Conservation (phyloP, 2,888 invertebrate genomes). For the Cheilosia soror region DNA sequence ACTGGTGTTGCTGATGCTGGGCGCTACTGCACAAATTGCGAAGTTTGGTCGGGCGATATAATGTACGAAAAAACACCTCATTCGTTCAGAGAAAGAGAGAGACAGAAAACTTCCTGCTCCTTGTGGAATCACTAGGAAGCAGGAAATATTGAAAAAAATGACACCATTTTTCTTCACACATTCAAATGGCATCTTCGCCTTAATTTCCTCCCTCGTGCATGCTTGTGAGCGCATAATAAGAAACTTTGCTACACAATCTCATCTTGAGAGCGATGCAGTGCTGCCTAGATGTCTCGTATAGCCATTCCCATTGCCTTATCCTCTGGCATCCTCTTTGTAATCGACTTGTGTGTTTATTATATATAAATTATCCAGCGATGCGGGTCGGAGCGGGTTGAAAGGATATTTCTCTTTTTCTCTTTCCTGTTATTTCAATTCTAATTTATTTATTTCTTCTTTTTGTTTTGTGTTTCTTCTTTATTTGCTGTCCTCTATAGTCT, state of each 20-base stretch:
- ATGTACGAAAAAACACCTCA: constrained; percentile 47
- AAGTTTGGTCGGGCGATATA: constrained; percentile 11
- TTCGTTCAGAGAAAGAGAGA: constrained; percentile 42
- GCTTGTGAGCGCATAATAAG: constrained; percentile 67
- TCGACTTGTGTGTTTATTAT: constrained; percentile 73
- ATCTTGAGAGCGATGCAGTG: constrained; percentile 62
- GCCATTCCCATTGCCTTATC: constrained; percentile 20
- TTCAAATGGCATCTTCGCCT: constrained; percentile 59
- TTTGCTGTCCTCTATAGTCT: constrained; percentile 29
- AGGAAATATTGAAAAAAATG: constrained; percentile 68
- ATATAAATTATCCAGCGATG: constrained; percentile 70
- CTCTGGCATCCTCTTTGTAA: constrained; percentile 68
- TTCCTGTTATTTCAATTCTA: constrained; percentile 71
- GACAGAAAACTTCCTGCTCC: constrained; percentile 55
- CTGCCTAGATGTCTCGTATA: neutral
- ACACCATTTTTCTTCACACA: constrained; percentile 61
- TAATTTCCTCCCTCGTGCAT: constrained; percentile 69
- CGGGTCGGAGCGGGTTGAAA: constrained; percentile 44
- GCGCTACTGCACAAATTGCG: constrained; percentile 26
- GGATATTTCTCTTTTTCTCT: constrained; percentile 35
- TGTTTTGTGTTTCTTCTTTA: constrained; percentile 21
- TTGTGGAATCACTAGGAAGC: constrained; percentile 41
- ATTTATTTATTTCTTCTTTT: constrained; percentile 68
- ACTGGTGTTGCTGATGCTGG: constrained; percentile 1
- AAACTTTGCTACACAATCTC: constrained; percentile 65